Conservation (phyloP, 2,888 invertebrate genomes). For the Frankliniella fusca region DNA sequence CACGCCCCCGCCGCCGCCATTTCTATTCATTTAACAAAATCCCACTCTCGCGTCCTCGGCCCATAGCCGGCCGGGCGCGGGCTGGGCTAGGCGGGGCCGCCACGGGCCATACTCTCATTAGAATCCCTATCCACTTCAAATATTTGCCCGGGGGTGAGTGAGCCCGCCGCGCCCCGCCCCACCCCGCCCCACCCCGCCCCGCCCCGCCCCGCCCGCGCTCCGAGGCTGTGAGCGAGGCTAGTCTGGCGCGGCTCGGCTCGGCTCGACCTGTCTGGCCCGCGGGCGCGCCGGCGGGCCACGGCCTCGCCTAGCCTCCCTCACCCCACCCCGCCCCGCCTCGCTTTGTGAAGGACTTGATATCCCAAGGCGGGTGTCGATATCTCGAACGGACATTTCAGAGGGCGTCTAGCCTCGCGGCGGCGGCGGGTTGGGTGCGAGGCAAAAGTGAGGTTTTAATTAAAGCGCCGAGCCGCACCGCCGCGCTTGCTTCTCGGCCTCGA, state of each 20-base stretch:
- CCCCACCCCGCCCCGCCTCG: too few relatives aligned
- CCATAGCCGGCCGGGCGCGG: background rate
- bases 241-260: too few relatives aligned
- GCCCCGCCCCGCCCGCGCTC: background rate
- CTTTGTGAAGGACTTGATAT: too few relatives aligned
- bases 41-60: background rate
- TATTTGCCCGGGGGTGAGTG: background rate
- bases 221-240: background rate
- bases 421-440: background rate
- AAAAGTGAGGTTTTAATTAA: too few relatives aligned
- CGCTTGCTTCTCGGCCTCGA: too few relatives aligned
- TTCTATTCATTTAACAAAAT: background rate
- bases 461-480: too few relatives aligned
- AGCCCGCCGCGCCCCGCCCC: background rate
- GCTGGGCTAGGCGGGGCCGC: background rate
- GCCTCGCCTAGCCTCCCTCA: too few relatives aligned
- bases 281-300: too few relatives aligned
- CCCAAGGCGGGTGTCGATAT: background rate
- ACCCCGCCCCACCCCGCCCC: background rate
- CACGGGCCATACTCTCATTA: background rate
- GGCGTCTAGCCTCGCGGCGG: background rate
- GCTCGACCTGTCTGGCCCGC: too few relatives aligned
- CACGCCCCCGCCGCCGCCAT: background rate
- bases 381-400: background rate
- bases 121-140: background rate